Evolutionary conservation across 2,888 invertebrate species (phyloP), one percentile per base, ranked within the genome.

Genomic region (Ceriagrion tenellum): DNA sequence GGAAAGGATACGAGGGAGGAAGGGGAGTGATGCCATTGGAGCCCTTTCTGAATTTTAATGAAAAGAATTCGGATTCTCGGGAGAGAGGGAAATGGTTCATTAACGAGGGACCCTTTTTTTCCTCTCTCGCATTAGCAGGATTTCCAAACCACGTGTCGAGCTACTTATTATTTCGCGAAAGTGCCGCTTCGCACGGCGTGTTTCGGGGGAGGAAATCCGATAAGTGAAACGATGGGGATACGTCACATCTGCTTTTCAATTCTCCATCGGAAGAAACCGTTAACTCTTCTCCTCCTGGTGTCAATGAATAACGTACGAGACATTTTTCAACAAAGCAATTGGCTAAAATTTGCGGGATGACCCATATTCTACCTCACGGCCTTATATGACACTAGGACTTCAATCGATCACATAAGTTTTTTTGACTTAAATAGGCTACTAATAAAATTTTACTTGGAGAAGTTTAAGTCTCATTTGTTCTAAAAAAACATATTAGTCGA

Each of bases 11-110:
- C 47, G 47, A 47, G 47, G 81, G 81, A 3, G 30, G 81, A 3
- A 6, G n/a, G 18, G 3, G 69, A 26, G 69, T 10, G 81, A 81
- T 30, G 81, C 16, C 30, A 18, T 16, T 35, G 35, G 81, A 30
- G 81, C 30, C 35, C 81, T 35, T 35, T 81, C 23, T 63, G 91
- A 91, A 63, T 35, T 63, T 91, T 63, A 69, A 91, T 55, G 91
- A 63, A 69, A 93, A 93, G 93, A 69, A 93, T 69, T 93, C 40
- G 69, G 69, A 93, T 40, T 93, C 35, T 30, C 81, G 12, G 81
- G 81, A 8, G 30, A 81, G 35, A 35, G n/a, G 81, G 35, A 35
- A 81, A 81, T 81, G 16, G 81, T 81, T 81, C 81, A 81, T 81
- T 81, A 81, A 81, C 35, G 35, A 35, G n/a, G 4, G 30, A 35